These are phyloP conservation scores for Eumerus sabulonum DNA, from an alignment of 2,888 invertebrate genomes.

Conservation along the genomic window DNA sequence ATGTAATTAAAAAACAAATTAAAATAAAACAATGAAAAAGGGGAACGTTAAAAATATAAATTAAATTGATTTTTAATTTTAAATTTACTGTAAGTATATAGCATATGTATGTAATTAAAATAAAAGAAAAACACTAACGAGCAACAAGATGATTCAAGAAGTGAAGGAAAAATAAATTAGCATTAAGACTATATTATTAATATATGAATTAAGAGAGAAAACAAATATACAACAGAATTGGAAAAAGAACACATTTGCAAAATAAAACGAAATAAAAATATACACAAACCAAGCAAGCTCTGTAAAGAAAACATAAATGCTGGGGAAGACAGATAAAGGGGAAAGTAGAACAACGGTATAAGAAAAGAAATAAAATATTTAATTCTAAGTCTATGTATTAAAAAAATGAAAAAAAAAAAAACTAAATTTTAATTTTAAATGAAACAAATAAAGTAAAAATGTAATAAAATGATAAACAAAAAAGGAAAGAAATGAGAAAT, in stretches of 20 bases:
- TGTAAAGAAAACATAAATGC: slow-evolving; percentile 38
- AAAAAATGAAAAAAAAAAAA: slow-evolving; percentile 51
- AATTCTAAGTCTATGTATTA: slow-evolving; percentile 58
- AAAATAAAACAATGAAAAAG: too few species aligned
- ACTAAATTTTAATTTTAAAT: slow-evolving; percentile 30
- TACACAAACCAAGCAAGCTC: slow-evolving; percentile 38
- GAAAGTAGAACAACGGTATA: slow-evolving; percentile 39
- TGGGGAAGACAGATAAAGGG: slow-evolving; percentile 39
- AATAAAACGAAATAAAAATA: slow-evolving; percentile 35
- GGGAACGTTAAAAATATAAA: slow-evolving; percentile 5
- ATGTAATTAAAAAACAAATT: slow-evolving; percentile 52
- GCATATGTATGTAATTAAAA: slow-evolving; percentile 60
- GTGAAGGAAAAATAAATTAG: too few species aligned
- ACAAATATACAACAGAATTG: slow-evolving; percentile 13
- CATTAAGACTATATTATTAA: too few species aligned
- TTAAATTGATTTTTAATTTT: slow-evolving; percentile 42
- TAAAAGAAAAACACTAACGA: slow-evolving; percentile 18
- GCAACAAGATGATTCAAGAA: slow-evolving; percentile 15
- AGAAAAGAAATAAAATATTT: slow-evolving; percentile 34
- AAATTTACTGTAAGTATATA: slow-evolving; percentile 58
- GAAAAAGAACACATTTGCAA: slow-evolving; percentile 41
- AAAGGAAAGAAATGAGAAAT: slow-evolving; percentile 34
- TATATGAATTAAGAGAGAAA: not conserved
- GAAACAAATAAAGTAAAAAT: not conserved
- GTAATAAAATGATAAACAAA: slow-evolving; percentile 21